Percentiles rank a stretch among this genome's conserved stretches.
phyloP scores from a whole-genome alignment of 1,140 invertebrate species.

The Cotesia vestalis region DNA sequence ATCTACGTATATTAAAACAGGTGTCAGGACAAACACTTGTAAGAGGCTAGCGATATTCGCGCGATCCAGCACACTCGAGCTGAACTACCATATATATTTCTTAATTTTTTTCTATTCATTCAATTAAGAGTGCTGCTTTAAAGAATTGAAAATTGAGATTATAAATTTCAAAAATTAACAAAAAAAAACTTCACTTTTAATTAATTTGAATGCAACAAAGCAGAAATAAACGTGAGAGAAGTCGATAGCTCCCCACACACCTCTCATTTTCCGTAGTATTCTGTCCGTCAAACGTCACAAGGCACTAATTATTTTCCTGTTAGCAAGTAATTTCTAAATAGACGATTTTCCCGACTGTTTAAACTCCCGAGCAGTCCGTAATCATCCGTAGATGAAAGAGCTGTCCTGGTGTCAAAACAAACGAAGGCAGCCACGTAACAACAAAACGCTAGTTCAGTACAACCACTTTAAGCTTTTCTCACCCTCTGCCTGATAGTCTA shows the following conservation, averaged over 20 bases:
- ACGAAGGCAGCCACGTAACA: constrained; percentile 54
- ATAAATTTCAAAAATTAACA: too few relatives aligned
- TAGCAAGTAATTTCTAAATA: constrained; percentile 52
- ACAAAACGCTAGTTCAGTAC: constrained; percentile 52
- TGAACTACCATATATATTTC: too few relatives aligned
- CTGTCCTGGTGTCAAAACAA: constrained; percentile 63
- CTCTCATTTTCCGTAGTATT: background rate
- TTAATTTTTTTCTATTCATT: too few relatives aligned
- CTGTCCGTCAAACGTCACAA: constrained; percentile 36
- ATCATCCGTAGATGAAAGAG: constrained; percentile 66
- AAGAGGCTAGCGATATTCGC: too few relatives aligned
- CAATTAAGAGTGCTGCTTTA: too few relatives aligned
- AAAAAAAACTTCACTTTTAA: too few relatives aligned
- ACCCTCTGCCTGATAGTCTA: constrained; percentile 32
- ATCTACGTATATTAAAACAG: too few relatives aligned
- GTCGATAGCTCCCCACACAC: background rate
- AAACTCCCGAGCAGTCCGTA: constrained; percentile 51
- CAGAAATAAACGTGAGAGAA: background rate
- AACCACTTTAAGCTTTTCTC: constrained; percentile 49
- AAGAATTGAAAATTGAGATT: too few relatives aligned
- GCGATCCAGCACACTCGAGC: too few relatives aligned
- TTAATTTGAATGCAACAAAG: too few relatives aligned
- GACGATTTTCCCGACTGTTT: constrained; percentile 46
- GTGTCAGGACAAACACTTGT: too few relatives aligned
- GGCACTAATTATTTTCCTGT: constrained; percentile 54